Evolutionary conservation across 2,113 vertebrate species (phyloP).

Genomic region (Pristiophorus japonicus): DNA sequence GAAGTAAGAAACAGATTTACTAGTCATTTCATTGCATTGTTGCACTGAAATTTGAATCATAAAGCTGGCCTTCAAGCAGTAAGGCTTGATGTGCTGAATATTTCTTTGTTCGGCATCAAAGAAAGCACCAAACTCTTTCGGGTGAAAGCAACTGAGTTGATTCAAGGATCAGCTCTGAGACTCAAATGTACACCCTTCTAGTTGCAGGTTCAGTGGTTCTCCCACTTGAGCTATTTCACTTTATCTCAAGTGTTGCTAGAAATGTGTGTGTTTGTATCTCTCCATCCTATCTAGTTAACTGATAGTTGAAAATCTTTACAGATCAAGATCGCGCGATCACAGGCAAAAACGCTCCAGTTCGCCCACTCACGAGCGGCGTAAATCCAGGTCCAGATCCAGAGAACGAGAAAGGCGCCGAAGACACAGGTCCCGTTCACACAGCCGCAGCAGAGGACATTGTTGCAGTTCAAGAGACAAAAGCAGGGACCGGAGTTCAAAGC

Average conservation of each 20-base stretch:
- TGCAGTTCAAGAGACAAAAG: constrained; percentile 71
- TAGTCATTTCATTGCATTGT: neutral
- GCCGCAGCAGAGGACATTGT: constrained; percentile 76
- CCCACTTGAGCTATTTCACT: neutral
- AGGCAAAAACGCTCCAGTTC: constrained; percentile 73
- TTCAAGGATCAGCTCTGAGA: neutral
- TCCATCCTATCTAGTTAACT: neutral
- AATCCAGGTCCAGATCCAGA: constrained; percentile 71
- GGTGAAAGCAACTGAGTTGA: neutral
- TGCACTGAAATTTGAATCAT: neutral
- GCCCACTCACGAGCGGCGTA: constrained; percentile 66
- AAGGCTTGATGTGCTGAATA: no score
- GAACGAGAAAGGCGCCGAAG: constrained; percentile 79
- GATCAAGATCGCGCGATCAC: constrained; percentile 82
- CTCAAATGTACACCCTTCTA: neutral
- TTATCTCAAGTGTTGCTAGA: neutral
- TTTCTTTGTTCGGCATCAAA: neutral
- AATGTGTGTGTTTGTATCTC: neutral
- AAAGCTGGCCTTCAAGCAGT: neutral
- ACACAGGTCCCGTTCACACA: constrained; percentile 78
- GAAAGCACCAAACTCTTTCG: neutral
- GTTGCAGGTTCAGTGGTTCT: neutral
- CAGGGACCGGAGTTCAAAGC: constrained; percentile 60
- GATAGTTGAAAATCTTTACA: constrained; percentile 44
- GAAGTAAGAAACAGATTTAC: neutral